phyloP scores from a whole-genome alignment of 1,140 invertebrate species.

The Camponotus floridanus region DNA sequence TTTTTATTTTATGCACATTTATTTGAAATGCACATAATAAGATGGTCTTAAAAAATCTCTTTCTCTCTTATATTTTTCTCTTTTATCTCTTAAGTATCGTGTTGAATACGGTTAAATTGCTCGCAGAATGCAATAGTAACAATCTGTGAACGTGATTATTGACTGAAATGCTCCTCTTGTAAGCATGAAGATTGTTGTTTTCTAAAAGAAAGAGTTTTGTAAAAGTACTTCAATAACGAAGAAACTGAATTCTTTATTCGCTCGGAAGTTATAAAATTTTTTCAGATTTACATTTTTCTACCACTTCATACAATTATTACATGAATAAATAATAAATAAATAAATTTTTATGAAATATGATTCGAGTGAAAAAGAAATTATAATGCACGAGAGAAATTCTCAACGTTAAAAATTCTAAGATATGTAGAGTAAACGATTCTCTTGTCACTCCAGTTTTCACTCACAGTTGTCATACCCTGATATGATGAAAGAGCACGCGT shows the following conservation, averaged over 20 bases:
- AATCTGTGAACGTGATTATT: conserved; percentile 37
- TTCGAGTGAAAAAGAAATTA: not conserved
- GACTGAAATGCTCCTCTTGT: not conserved
- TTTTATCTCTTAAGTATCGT: conserved; percentile 34
- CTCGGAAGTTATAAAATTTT: not conserved
- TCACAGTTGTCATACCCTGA: not conserved
- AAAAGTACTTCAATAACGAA: not conserved
- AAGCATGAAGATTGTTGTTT: conserved; percentile 10
- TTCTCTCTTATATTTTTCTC: not conserved
- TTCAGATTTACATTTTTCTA: not conserved
- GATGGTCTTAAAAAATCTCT: not conserved
- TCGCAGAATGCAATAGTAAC: conserved; percentile 23
- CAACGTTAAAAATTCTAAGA: not conserved
- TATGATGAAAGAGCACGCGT: not conserved
- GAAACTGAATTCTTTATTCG: not conserved
- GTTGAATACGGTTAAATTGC: conserved; percentile 28
- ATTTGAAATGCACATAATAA: not conserved
- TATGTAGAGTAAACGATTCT: not conserved
- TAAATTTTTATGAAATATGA: no score
- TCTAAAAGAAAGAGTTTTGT: not conserved
- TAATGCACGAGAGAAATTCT: not conserved
- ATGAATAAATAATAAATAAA: conserved; percentile 5
- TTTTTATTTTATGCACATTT: not conserved
- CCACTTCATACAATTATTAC: not conserved
- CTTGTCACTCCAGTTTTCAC: no score